Evolutionary conservation across 2,113 vertebrate species (phyloP).

Genomic region (Ailuropoda melanoleuca): DNA sequence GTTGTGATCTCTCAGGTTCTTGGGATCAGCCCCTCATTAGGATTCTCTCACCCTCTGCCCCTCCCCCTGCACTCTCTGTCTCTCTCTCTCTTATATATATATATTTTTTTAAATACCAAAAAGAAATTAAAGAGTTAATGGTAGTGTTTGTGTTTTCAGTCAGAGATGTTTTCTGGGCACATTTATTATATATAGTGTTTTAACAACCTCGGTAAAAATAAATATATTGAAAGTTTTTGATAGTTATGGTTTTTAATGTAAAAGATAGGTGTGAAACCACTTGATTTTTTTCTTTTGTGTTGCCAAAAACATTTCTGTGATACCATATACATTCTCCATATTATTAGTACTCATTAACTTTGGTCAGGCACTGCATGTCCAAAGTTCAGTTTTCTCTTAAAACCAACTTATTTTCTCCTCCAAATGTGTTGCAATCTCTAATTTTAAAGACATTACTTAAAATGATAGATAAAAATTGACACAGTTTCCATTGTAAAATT

Average conservation of each 20-base stretch:
- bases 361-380: neutral
- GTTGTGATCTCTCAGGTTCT: neutral
- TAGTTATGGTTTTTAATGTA: neutral
- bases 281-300: neutral
- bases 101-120: neutral
- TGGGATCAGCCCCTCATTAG: neutral
- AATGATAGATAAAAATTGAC: constrained; percentile 14
- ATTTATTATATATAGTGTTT: neutral
- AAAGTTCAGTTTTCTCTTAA: constrained; percentile 1
- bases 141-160: neutral
- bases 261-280: neutral
- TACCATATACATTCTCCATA: neutral
- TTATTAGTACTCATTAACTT: neutral
- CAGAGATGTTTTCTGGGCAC: neutral
- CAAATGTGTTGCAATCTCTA: neutral
- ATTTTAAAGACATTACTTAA: neutral
- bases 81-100: neutral
- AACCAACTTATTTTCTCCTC: neutral
- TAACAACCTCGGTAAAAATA: neutral
- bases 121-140: neutral
- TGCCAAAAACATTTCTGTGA: constrained; percentile 1
- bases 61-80: neutral
- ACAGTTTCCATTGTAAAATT: neutral
- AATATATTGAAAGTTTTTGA: neutral
- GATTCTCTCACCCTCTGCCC: neutral